A percentile compares a stretch with the other conserved stretches of the same genome.
Evolutionary conservation across 2,797 vertebrate genomes (phyloP).

Genomic region (Oryzias dopingdopingensis): DNA sequence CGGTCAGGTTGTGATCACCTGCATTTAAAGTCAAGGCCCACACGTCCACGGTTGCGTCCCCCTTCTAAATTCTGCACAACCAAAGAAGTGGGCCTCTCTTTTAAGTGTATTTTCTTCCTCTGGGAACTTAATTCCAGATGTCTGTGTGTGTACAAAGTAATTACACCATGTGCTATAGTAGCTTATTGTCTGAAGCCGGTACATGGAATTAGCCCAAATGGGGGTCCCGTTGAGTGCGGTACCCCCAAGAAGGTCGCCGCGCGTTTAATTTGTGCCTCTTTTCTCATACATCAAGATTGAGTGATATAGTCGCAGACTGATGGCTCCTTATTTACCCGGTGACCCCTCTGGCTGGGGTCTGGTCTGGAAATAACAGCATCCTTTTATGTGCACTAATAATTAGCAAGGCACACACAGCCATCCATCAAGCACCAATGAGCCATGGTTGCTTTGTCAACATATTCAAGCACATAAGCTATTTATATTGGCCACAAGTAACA

Average conservation of each 20-base stretch:
- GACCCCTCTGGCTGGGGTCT: slow-evolving; percentile 70
- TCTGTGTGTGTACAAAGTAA: slow-evolving; percentile 77
- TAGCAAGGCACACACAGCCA: slow-evolving; percentile 76
- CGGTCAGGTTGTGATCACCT: slow-evolving; percentile 29
- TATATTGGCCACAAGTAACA: slow-evolving; percentile 71
- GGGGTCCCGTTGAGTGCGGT: slow-evolving; percentile 74
- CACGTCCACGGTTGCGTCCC: slow-evolving; percentile 5
- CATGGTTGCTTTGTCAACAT: slow-evolving; percentile 76
- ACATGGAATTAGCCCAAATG: slow-evolving; percentile 76
- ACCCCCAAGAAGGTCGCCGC: slow-evolving; percentile 72
- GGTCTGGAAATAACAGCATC: slow-evolving; percentile 78
- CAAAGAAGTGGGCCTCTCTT: slow-evolving; percentile 54
- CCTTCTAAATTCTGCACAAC: slow-evolving; percentile 55
- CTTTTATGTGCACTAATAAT: slow-evolving; percentile 83
- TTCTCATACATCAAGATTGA: slow-evolving; percentile 85
- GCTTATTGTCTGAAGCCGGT: slow-evolving; percentile 78
- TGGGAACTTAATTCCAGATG: slow-evolving; percentile 79
- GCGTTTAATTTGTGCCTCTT: slow-evolving; percentile 81
- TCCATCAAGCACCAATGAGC: slow-evolving; percentile 78
- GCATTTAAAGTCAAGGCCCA: slow-evolving; percentile 24
- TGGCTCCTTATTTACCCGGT: slow-evolving; percentile 74
- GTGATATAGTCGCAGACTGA: slow-evolving; percentile 79
- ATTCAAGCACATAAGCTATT: slow-evolving; percentile 72
- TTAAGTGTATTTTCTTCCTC: slow-evolving; percentile 68
- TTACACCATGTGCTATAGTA: slow-evolving; percentile 78